phyloP scores from a whole-genome alignment of 2,888 invertebrate species.

The Pomacea canaliculata region DNA sequence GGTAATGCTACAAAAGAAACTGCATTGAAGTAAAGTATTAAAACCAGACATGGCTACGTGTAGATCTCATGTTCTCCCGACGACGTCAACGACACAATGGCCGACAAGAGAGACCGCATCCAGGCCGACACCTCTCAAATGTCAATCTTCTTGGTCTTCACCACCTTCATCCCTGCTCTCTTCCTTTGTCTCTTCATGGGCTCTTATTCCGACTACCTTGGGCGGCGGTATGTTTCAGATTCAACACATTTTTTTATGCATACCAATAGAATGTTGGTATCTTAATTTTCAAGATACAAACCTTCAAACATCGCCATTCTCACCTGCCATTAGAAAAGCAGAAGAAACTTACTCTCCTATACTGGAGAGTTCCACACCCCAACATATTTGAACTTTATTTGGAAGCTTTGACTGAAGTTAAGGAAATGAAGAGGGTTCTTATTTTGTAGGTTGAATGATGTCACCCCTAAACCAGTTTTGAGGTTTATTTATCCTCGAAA shows the following conservation, averaged over 20 bases:
- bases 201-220: slow-evolving; percentile 27
- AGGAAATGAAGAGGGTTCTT: too few species aligned
- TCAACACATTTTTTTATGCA: neutral
- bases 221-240: slow-evolving; percentile 6
- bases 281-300: too few species aligned
- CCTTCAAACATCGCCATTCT: too few species aligned
- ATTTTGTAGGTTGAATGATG: too few species aligned
- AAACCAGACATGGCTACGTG: neutral
- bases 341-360: too few species aligned
- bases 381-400: too few species aligned
- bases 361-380: too few species aligned
- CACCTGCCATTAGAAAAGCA: too few species aligned
- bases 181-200: slow-evolving; percentile 24
- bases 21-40: too few species aligned
- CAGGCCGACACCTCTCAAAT: slow-evolving; percentile 17
- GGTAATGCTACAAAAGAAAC: neutral
- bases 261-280: neutral
- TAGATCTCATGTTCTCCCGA: slow-evolving; percentile 9
- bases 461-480: too few species aligned
- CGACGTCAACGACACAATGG: neutral
- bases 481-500: too few species aligned
- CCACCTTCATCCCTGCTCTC: slow-evolving; percentile 17
- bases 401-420: too few species aligned
- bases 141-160: neutral
- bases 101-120: slow-evolving; percentile 5